Evolutionary conservation across 2,113 vertebrate genomes (phyloP), one percentile per base, ranked within the genome.

Genomic region (Paedocypris sp.): DNA sequence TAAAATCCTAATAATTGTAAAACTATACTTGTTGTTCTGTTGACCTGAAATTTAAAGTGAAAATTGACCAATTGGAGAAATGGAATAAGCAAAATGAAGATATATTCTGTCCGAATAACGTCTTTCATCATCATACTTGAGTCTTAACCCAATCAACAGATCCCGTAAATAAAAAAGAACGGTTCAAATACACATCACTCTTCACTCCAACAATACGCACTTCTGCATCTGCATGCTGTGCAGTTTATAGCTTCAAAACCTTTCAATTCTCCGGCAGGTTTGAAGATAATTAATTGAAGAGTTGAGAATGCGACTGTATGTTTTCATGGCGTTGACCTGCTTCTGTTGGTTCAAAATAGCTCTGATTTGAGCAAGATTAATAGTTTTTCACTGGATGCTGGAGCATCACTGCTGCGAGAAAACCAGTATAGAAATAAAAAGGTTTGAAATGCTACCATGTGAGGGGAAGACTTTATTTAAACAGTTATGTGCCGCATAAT

Each of bases 281-380:
- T 75, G 75, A 76, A 73, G 62, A 73, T 80, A 80, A 85, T 83
- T 71, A 80, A 84, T 81, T 75, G 73, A 68, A 33, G 69, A 22
- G 62, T 67, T 54, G 72, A 74, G 72, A 75, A 77, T 69, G 75
- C 67, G 68, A 79, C 64, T 39, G 36, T 73, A 59, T 66, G 50
- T 71, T 77, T 75, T 77, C 75, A 79, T 70, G 73, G 76, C 69
- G 48, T 74, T 83, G 82, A 83, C 83, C 81, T 75, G 80, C 64
- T 86, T 85, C 79, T 78, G 43, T 64, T 72, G 68, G 61, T 79
- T 84, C 78, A 82, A 83, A 86, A 86, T 84, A 86, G 80, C 81
- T 80, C 77, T 78, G 74, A 80, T 80, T 74, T 75, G 79, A 84
- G 64, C 73, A 82, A 81, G 83, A 86, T 86, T 65, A 81, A 84